Evolutionary conservation across 2,888 invertebrate species (phyloP).

Genomic region (Cantharis lateralis): DNA sequence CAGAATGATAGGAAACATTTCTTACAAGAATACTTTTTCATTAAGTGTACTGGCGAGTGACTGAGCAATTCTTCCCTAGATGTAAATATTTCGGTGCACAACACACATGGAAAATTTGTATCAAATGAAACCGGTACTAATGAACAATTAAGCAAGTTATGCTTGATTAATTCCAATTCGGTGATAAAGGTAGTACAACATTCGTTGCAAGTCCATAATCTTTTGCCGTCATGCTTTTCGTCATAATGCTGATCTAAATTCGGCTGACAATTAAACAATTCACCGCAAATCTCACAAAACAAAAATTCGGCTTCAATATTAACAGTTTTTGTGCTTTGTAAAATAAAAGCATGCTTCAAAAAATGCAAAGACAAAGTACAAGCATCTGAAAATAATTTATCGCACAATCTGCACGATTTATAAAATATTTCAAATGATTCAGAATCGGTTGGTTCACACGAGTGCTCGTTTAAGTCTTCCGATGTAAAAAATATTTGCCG

Average conservation of each 20-base stretch:
- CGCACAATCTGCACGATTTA: conserved; percentile 19
- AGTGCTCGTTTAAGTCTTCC: neutral
- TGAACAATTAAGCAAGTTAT: conserved; percentile 7
- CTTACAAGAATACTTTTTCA: conserved; percentile 34
- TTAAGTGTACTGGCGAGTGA: conserved; percentile 36
- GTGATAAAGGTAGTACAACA: conserved; percentile 33
- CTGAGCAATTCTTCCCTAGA: conserved; percentile 32
- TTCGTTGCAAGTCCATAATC: conserved; percentile 24
- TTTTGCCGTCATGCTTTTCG: conserved; percentile 15
- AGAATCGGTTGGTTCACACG: neutral
- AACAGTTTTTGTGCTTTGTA: conserved; percentile 22
- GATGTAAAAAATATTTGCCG: neutral
- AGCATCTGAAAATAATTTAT: conserved; percentile 26
- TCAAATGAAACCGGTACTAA: conserved; percentile 4
- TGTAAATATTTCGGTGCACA: conserved; percentile 39
- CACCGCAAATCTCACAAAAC: conserved; percentile 39
- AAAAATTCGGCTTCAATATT: conserved; percentile 29
- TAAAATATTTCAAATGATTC: neutral
- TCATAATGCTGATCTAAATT: conserved; percentile 35
- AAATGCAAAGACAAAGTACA: conserved; percentile 34
- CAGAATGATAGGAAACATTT: conserved; percentile 35
- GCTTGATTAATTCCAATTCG: conserved; percentile 28
- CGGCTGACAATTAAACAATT: conserved; percentile 36
- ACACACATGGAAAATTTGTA: conserved; percentile 38
- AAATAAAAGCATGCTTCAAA: conserved; percentile 33